Base-by-base conservation (phyloP, 2,113 vertebrate genomes). In the Lamprotornis superbus region DNA sequence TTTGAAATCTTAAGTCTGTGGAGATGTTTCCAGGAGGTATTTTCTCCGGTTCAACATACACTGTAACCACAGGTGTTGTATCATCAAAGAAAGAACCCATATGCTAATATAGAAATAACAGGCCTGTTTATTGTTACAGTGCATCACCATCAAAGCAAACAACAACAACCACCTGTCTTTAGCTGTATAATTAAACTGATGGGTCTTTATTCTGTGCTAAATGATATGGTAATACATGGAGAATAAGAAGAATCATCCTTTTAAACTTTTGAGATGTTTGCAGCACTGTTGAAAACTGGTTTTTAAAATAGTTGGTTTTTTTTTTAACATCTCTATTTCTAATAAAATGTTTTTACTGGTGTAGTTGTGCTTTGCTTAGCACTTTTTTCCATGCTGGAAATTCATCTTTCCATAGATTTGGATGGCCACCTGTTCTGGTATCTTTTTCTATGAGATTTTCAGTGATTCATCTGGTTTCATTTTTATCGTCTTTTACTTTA, bases 111-210 rank as follows among this genome's bases (percentile, higher is more conserved):
- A 60, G 91, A 96, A 97, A 92, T 84, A 97, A 96, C 92, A 87
- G 94, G 23, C 88, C 93, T 96, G 96, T 96, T 96, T 96, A 92
- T 94, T 96, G 95, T 96, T 96, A 68, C 61, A 39, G 64, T 89
- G 80, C 86, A 96, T 96, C 96, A 90, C 73, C 93, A 96, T 97
- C 94, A 97, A 97, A 96, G 92, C 95, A 97, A 97, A 97, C 95
- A 97, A 97, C 89, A 97, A 96, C 96, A 94, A 94, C 95, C 96
- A 96, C 95, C 96, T 96, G 96, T 95, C 92, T 96, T 89, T 87
- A 84, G 90, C 80, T 61, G 65, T 94, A 5, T 94, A 95, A 97
- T 97, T 96, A 93, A 90, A 89, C 42, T 69, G 83, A 95, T 39
- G 64, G 69, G 88, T 92, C 95, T 97, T 96, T 95, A 94, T 94